Conservation (phyloP, 1,140 invertebrate species). For the Paralvinella palmiformis region DNA sequence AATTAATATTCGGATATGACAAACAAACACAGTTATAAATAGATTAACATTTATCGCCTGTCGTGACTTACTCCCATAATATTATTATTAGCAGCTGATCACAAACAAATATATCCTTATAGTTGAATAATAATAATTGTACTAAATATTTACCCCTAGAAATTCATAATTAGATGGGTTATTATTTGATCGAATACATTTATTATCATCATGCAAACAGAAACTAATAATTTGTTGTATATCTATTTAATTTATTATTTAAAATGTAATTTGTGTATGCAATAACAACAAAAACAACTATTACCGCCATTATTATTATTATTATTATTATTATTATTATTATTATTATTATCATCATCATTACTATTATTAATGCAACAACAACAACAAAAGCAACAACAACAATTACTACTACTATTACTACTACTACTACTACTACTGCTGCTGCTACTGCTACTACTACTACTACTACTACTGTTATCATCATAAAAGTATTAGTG, state of each 20-base stretch:
- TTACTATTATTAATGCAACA: too few species aligned
- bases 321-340: neutral
- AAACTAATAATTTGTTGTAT: neutral
- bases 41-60: too few species aligned
- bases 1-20: too few species aligned
- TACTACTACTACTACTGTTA: neutral
- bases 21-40: too few species aligned
- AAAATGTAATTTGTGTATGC: neutral
- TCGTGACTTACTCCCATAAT: too few species aligned
- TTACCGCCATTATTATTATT: neutral
- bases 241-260: neutral
- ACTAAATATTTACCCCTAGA: too few species aligned
- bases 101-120: too few species aligned
- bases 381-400: neutral
- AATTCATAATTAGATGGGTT: too few species aligned
- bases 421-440: constrained; percentile 1
- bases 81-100: too few species aligned
- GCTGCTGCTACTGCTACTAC: neutral
- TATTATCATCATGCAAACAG: neutral
- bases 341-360: neutral
- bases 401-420: neutral
- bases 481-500: neutral
- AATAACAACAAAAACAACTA: neutral
- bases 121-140: too few species aligned
- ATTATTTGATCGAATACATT: too few species aligned